A percentile compares a stretch with the other conserved stretches of the same genome.
These are phyloP conservation scores for Lumbricus terrestris DNA, from an alignment of 2,888 invertebrate species.

Conservation along the genomic window DNA sequence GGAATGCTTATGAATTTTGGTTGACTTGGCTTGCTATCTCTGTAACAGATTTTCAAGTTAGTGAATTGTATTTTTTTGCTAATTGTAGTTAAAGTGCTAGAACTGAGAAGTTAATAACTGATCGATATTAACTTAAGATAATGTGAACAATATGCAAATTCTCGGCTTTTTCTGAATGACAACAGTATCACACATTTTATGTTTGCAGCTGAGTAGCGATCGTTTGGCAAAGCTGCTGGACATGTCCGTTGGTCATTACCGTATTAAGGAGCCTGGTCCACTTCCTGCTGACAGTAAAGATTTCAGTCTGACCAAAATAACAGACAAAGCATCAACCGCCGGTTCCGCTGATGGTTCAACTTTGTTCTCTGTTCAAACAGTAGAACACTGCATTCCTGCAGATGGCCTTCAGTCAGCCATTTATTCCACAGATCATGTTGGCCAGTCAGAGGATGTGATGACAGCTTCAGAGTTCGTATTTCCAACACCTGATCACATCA, in stretches of 20 bases:
- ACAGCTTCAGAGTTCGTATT: neutral
- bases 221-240: neutral
- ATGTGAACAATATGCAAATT: neutral
- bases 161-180: neutral
- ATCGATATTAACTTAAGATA: neutral
- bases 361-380: neutral
- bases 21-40: no score
- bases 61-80: neutral
- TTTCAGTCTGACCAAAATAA: neutral
- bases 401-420: neutral
- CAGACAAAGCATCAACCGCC: neutral
- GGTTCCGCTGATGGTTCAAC: neutral
- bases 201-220: conserved; percentile 9
- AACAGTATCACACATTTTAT: neutral
- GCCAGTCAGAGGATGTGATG: neutral
- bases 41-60: no score
- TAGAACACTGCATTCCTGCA: neutral
- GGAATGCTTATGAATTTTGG: neutral
- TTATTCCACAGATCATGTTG: neutral
- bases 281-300: neutral
- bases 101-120: neutral
- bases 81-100: neutral
- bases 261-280: neutral
- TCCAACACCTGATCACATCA: neutral
- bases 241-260: neutral